Evolutionary conservation across 23 tunicate species (phyloP).

Genomic region (Ascidia mentula): DNA sequence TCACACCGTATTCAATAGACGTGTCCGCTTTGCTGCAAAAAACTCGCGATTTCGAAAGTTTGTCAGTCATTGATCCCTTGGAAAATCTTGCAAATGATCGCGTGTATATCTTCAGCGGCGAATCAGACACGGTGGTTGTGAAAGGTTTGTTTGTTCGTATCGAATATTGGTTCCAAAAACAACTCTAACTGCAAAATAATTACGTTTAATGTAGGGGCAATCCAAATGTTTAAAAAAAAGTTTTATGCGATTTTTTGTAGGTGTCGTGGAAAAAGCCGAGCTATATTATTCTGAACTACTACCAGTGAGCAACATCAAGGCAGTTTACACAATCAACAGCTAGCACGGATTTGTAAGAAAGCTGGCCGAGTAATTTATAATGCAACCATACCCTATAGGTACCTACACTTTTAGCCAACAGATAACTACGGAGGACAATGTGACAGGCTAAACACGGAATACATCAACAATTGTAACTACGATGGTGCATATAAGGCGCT

Average conservation of each 20-base stretch:
- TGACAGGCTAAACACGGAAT: slow-evolving; percentile 18
- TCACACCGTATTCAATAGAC: slow-evolving; percentile 41
- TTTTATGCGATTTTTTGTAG: neutral
- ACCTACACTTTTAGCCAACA: slow-evolving; percentile 53
- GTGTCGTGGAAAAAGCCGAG: slow-evolving; percentile 52
- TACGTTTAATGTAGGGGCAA: no score
- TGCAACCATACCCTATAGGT: neutral
- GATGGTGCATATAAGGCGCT: slow-evolving; percentile 58
- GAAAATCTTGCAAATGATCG: slow-evolving; percentile 29
- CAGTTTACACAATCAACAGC: slow-evolving; percentile 26
- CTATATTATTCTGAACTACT: slow-evolving; percentile 48
- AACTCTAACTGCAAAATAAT: no score
- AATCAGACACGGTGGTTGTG: slow-evolving; percentile 35
- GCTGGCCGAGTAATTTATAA: neutral
- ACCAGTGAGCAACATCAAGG: slow-evolving; percentile 25
- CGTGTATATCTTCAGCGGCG: slow-evolving; percentile 65
- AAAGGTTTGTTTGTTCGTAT: no score
- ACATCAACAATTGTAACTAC: slow-evolving; percentile 74
- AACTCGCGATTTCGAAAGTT: slow-evolving; percentile 16
- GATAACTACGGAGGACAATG: slow-evolving; percentile 59
- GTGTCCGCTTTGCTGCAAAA: slow-evolving; percentile 24
- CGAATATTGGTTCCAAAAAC: no score
- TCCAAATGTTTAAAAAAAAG: no score
- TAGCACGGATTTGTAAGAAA: slow-evolving; percentile 78
- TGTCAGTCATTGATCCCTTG: slow-evolving; percentile 21